Conservation (phyloP, 2,888 invertebrate species). For the Oscheius sp. region DNA sequence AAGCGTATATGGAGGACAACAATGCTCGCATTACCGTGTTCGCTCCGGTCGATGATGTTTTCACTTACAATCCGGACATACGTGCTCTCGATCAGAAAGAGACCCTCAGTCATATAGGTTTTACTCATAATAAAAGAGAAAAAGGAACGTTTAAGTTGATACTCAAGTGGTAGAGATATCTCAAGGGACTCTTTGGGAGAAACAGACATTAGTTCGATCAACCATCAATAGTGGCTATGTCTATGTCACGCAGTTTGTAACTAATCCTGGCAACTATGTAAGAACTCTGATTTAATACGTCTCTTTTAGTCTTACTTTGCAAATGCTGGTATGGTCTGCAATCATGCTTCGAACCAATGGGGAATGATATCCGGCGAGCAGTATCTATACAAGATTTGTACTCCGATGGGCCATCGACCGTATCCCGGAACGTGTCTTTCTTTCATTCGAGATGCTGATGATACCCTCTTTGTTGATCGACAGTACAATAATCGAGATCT, state of each 20-base stretch:
- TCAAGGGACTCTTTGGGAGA: slow-evolving; percentile 65
- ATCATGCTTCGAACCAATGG: slow-evolving; percentile 69
- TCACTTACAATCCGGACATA: slow-evolving; percentile 69
- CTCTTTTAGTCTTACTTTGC: slow-evolving; percentile 67
- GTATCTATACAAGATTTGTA: slow-evolving; percentile 69
- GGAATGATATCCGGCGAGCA: slow-evolving; percentile 69
- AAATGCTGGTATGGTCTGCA: slow-evolving; percentile 68
- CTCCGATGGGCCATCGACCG: slow-evolving; percentile 69
- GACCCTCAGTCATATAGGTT: slow-evolving; percentile 68
- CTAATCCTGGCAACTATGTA: slow-evolving; percentile 70
- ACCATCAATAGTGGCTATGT: slow-evolving; percentile 69
- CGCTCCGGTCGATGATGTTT: slow-evolving; percentile 71
- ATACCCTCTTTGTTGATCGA: slow-evolving; percentile 63
- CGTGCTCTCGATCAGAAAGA: slow-evolving; percentile 69
- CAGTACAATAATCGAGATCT: slow-evolving; percentile 69
- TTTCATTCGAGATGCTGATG: slow-evolving; percentile 66
- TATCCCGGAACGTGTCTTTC: slow-evolving; percentile 67
- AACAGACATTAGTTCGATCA: slow-evolving; percentile 67
- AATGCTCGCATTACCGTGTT: slow-evolving; percentile 66
- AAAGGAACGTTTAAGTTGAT: slow-evolving; percentile 59
- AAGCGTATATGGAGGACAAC: slow-evolving; percentile 69
- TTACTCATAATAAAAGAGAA: not conserved
- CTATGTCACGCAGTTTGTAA: slow-evolving; percentile 70
- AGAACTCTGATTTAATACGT: not conserved
- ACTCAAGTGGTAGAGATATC: slow-evolving; percentile 67